These are phyloP conservation scores for Xiphydria camelus DNA, from an alignment of 2,888 invertebrate species.

Conservation along the genomic window DNA sequence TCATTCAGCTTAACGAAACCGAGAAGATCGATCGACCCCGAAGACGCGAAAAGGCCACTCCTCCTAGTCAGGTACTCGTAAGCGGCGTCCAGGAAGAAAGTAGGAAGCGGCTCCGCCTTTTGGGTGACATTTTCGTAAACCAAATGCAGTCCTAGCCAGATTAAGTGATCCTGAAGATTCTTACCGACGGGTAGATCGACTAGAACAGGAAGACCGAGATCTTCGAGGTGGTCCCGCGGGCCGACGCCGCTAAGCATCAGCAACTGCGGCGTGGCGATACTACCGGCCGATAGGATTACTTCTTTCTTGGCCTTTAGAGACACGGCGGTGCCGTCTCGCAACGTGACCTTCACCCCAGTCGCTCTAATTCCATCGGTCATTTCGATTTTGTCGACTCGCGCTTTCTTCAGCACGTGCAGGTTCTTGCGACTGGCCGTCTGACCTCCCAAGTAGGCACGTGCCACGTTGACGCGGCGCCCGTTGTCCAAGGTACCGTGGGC, in stretches of 20 bases:
- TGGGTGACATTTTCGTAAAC: constrained; percentile 28
- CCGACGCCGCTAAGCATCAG: constrained; percentile 72
- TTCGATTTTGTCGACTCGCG: constrained; percentile 62
- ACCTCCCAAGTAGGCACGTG: constrained; percentile 55
- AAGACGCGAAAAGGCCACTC: constrained; percentile 56
- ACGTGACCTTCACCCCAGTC: constrained; percentile 54
- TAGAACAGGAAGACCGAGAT: constrained; percentile 57
- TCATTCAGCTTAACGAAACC: constrained; percentile 63
- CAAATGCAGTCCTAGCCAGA: constrained; percentile 36
- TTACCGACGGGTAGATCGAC: constrained; percentile 61
- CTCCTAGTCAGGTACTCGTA: constrained; percentile 57
- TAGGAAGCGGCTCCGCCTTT: constrained; percentile 1
- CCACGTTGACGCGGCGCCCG: constrained; percentile 55
- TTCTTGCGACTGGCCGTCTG: constrained; percentile 61
- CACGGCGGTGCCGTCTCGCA: constrained; percentile 43
- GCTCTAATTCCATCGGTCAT: constrained; percentile 58
- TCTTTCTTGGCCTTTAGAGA: constrained; percentile 61
- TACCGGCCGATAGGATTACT: constrained; percentile 69
- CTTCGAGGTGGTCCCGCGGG: constrained; percentile 59
- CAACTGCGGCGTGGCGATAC: constrained; percentile 69
- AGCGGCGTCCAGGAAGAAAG: constrained; percentile 28
- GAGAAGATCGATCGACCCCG: constrained; percentile 59
- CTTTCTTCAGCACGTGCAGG: constrained; percentile 63
- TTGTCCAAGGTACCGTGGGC: constrained; percentile 58
- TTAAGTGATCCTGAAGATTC: constrained; percentile 63